Evolutionary conservation across 2,113 vertebrate species (phyloP), one percentile per base, ranked within the genome.

Genomic region (Tauraco erythrolophus): DNA sequence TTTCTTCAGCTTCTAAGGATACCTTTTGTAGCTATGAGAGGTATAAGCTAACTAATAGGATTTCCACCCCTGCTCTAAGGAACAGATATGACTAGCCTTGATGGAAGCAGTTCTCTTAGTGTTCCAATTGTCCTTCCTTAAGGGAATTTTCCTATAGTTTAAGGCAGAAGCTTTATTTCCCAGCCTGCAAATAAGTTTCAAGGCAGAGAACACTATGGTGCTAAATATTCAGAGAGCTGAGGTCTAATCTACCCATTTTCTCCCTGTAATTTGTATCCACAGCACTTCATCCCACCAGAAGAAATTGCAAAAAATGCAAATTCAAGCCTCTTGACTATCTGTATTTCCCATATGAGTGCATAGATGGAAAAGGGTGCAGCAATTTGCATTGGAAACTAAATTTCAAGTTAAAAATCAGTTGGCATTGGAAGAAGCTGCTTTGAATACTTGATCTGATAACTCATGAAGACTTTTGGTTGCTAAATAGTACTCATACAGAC

Each of bases 1-100:
- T 83, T 94, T 85, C 33, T 80, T 84, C 10, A 54, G 37, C 68
- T 89, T 95, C 78, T 85, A 89, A 97, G 75, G n/a, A 14, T 84
- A 84, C 30, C 15, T 75, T 92, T 84, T 86, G 71, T 95, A 90
- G 79, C 70, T 87, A 56, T 76, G 54, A 37, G 80, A 95, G 53
- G 48, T 7, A 5, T 93, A 84, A 90, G 37, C 19, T 23, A 54
- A 1, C 35, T 86, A 88, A 90, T 24, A 71, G 66, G 74, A 89
- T 94, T 97, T 93, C 86, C 48, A 45, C 28, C 48, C 37, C 28
- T 81, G 28, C 82, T 87, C 66, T 68, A 57, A 69, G 66, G 33
- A 41, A 53, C 39, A 83, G 60, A 25, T 64, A n/a, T n/a, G 60
- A 57, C 45, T 75, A 50, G 69, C 60, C 41, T 89, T 92, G 46